These are phyloP conservation scores for Spongilla lacustris DNA, from an alignment of 37 sponge, comb jelly and placozoan genomes.

Conservation along the genomic window DNA sequence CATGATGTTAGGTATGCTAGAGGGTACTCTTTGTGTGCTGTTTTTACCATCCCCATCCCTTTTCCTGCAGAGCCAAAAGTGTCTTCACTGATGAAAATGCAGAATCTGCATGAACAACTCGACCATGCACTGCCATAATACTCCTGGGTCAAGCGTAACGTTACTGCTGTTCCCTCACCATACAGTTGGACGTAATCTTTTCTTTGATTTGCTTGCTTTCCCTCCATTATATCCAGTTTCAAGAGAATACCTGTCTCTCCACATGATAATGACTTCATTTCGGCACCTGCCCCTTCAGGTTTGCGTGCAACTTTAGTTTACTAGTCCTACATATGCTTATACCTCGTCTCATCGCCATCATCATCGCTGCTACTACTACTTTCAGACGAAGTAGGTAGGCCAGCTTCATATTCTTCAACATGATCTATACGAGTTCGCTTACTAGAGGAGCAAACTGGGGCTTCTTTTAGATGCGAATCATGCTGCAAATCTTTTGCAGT, in stretches of 20 bases:
- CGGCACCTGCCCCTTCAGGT: background rate
- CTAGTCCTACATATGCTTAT: background rate
- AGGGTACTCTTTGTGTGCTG: background rate
- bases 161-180: conserved; percentile 1
- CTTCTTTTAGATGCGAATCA: background rate
- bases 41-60: background rate
- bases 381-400: background rate
- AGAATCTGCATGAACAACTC: background rate
- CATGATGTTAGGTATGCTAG: background rate
- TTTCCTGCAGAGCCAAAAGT: background rate
- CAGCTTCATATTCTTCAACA: background rate
- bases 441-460: background rate
- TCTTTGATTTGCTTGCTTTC: background rate
- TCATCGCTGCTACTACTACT: conserved; percentile 1
- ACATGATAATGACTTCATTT: background rate
- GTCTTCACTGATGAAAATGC: background rate
- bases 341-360: background rate
- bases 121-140: background rate
- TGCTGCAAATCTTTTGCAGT: background rate
- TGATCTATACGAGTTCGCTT: background rate
- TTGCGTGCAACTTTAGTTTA: background rate
- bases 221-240: background rate
- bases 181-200: background rate
- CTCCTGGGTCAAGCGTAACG: background rate
- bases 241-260: background rate